phyloP scores from a whole-genome alignment of 64 coral and sea anemone genomes.

The Actinia equina region DNA sequence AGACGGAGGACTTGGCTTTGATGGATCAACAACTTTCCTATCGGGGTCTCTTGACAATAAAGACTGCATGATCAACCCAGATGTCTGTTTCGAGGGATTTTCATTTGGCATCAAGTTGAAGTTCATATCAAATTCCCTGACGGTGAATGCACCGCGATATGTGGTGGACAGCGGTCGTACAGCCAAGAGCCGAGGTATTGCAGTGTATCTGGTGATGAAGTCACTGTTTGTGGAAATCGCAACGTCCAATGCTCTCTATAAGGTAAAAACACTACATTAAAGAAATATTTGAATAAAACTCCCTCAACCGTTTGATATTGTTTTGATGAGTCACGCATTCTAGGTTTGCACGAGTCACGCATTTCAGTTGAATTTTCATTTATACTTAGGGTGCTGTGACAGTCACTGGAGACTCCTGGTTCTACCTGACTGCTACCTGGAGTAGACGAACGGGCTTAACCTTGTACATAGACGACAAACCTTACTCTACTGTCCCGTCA shows the following conservation, averaged over 20 bases:
- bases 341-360: background rate
- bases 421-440: conserved; percentile 39
- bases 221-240: conserved; percentile 44
- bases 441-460: conserved; percentile 42
- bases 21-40: conserved; percentile 58
- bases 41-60: conserved; percentile 14
- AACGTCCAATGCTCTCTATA: conserved; percentile 45
- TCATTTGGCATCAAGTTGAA: conserved; percentile 56
- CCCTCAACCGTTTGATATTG: too few relatives aligned
- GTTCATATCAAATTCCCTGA: conserved; percentile 38
- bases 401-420: conserved; percentile 39
- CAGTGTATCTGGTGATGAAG: conserved; percentile 46
- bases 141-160: conserved; percentile 46
- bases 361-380: background rate
- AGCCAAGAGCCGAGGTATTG: conserved; percentile 37
- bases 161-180: conserved; percentile 76
- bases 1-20: conserved; percentile 52
- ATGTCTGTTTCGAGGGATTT: conserved; percentile 49
- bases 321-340: background rate
- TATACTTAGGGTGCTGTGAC: conserved; percentile 28
- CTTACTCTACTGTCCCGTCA: background rate
- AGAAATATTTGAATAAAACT: background rate
- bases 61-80: conserved; percentile 62
- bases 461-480: conserved; percentile 41
- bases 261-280: conserved; percentile 12